These are phyloP conservation scores for Steatocranus sp. DNA, from an alignment of 2,797 vertebrate species.

Conservation along the genomic window DNA sequence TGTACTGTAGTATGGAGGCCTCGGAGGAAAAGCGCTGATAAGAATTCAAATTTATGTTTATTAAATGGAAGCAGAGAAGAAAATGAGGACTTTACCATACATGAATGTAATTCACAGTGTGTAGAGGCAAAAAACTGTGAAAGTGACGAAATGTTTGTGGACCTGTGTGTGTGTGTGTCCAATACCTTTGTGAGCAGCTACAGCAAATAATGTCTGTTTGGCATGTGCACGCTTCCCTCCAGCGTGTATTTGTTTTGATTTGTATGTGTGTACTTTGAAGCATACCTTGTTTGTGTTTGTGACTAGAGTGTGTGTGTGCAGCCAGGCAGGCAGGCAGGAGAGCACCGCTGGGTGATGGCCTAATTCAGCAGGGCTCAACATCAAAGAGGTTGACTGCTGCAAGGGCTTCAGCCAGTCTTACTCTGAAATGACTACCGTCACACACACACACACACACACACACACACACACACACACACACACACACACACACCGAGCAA, in stretches of 20 bases:
- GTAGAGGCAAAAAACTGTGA: background rate
- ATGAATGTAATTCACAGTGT: background rate
- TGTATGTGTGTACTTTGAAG: conserved; percentile 1
- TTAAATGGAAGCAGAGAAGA: conserved; percentile 24
- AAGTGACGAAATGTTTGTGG: background rate
- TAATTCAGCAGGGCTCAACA: conserved; percentile 71
- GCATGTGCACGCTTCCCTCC: conserved; percentile 14
- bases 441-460: conserved; percentile 32
- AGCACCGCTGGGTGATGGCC: conserved; percentile 66
- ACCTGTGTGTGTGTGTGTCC: background rate
- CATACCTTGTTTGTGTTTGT: conserved; percentile 12
- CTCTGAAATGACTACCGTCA: conserved; percentile 64
- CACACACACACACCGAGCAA: background rate
- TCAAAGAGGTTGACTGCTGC: conserved; percentile 71
- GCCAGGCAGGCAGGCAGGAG: conserved; percentile 44
- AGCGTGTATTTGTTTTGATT: conserved; percentile 50
- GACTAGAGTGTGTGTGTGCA: conserved; percentile 12
- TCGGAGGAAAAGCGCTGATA: conserved; percentile 37
- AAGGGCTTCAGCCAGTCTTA: conserved; percentile 61
- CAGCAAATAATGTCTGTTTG: conserved; percentile 5
- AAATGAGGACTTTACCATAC: conserved; percentile 30
- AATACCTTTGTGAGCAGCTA: background rate
- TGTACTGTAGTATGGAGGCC: conserved; percentile 34
- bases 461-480: background rate
- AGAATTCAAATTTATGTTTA: conserved; percentile 61